phyloP scores from a whole-genome alignment of 2,113 vertebrate species.

The Python bivittatus region DNA sequence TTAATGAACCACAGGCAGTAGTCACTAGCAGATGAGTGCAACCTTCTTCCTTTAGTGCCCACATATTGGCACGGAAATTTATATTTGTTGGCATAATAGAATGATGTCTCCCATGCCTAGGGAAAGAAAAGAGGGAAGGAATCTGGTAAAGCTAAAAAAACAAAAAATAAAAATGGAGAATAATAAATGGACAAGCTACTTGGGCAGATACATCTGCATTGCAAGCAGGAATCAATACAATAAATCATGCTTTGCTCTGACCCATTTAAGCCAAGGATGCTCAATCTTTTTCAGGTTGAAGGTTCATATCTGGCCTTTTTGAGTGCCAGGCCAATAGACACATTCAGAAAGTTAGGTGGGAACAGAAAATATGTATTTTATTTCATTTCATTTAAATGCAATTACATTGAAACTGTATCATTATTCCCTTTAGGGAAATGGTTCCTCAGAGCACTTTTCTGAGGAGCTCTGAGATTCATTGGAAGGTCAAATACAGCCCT shows the following conservation, averaged over 20 bases:
- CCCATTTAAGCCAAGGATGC: not conserved
- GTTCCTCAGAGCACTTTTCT: not conserved
- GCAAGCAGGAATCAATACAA: not conserved
- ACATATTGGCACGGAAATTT: constrained; percentile 95
- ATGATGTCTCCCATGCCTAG: constrained; percentile 91
- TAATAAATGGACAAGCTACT: not conserved
- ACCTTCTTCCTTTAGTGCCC: constrained; percentile 90
- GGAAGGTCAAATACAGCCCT: too few relatives aligned
- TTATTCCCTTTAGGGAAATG: not conserved
- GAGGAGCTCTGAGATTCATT: not conserved
- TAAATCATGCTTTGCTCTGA: not conserved
- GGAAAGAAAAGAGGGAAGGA: not conserved
- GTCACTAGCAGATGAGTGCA: constrained; percentile 92
- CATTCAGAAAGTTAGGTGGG: not conserved
- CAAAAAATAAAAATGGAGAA: not conserved
- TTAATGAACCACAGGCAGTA: constrained; percentile 93
- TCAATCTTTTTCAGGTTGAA: not conserved
- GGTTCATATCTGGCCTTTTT: not conserved
- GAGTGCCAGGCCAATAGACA: not conserved
- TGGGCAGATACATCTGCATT: not conserved
- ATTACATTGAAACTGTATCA: not conserved
- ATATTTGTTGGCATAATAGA: constrained; percentile 91
- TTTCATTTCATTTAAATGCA: not conserved
- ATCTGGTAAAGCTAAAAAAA: not conserved
- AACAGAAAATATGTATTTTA: not conserved